Percentiles rank a stretch among this genome's conserved stretches.
Conservation (phyloP, 37 sponge, comb jelly and placozoan genomes). For the Tethya wilhelma region DNA sequence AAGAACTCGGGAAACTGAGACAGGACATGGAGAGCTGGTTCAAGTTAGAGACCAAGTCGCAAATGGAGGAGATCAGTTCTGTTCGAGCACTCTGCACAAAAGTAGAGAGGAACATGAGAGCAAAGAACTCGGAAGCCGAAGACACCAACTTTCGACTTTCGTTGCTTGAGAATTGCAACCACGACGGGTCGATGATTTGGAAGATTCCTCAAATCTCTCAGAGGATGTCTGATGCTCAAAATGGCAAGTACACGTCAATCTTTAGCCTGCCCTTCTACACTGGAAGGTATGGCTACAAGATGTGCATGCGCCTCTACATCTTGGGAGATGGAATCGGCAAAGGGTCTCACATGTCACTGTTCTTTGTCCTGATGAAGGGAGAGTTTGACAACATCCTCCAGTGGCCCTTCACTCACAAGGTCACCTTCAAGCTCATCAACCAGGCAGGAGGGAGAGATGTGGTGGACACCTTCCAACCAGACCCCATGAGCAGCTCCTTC, state of each 20-base stretch:
- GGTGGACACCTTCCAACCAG: constrained; percentile 80
- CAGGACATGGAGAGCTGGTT: too few species aligned
- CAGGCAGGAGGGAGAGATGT: constrained; percentile 58
- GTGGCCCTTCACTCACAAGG: constrained; percentile 82
- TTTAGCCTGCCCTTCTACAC: constrained; percentile 83
- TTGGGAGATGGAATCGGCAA: constrained; percentile 84
- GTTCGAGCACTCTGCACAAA: constrained; percentile 15
- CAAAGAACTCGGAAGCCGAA: constrained; percentile 58
- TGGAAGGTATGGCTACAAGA: constrained; percentile 83
- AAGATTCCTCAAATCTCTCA: constrained; percentile 74
- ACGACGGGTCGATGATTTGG: constrained; percentile 81
- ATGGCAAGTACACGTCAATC: constrained; percentile 78
- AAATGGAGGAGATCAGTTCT: constrained; percentile 23
- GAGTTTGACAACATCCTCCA: constrained; percentile 85
- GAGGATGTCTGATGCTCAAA: constrained; percentile 67
- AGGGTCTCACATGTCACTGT: constrained; percentile 73
- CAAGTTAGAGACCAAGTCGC: too few species aligned
- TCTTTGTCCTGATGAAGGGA: constrained; percentile 80
- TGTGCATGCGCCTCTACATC: constrained; percentile 84
- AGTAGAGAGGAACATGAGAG: constrained; percentile 41
- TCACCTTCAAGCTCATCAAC: constrained; percentile 79
- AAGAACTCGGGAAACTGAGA: too few species aligned
- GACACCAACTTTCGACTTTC: constrained; percentile 76
- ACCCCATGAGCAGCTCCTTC: constrained; percentile 77
- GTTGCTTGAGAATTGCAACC: constrained; percentile 66